Conservation (phyloP, 2,888 invertebrate species). For the Proisotoma minuta region DNA sequence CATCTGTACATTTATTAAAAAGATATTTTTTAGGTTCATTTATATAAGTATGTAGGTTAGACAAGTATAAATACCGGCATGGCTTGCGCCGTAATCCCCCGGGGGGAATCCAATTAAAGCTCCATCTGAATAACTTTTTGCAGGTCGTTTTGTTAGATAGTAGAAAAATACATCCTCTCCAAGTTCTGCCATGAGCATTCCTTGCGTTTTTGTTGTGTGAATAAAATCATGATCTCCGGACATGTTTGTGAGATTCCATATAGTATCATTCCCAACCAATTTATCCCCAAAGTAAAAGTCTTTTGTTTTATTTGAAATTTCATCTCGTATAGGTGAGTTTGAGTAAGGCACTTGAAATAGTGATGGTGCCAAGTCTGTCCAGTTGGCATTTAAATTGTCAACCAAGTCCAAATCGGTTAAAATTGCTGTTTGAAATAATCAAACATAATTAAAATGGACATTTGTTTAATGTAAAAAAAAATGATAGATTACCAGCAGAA, state of each 20-base stretch:
- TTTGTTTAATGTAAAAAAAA: no score
- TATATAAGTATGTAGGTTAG: no score
- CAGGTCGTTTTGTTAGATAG: slow-evolving; percentile 16
- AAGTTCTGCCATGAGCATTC: slow-evolving; percentile 8
- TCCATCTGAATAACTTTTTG: slow-evolving; percentile 22
- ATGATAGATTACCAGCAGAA: slow-evolving; percentile 23
- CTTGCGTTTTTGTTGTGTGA: slow-evolving; percentile 23
- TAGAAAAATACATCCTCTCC: slow-evolving; percentile 25
- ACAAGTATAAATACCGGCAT: background rate
- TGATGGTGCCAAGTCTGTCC: background rate
- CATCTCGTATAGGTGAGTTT: background rate
- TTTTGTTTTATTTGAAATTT: background rate
- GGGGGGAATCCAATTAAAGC: slow-evolving; percentile 12
- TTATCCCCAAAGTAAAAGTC: slow-evolving; percentile 32
- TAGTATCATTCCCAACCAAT: slow-evolving; percentile 22
- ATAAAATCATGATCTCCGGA: slow-evolving; percentile 17
- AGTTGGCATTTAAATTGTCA: background rate
- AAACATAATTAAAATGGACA: no score
- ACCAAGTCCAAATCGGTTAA: slow-evolving; percentile 1
- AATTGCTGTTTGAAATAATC: no score
- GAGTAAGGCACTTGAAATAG: background rate
- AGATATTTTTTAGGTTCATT: no score
- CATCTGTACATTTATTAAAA: no score
- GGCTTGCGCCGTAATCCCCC: background rate
- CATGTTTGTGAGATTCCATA: slow-evolving; percentile 24